phyloP scores from a whole-genome alignment of 1,140 invertebrate genomes.

The Hyposmocoma kahamanoa region DNA sequence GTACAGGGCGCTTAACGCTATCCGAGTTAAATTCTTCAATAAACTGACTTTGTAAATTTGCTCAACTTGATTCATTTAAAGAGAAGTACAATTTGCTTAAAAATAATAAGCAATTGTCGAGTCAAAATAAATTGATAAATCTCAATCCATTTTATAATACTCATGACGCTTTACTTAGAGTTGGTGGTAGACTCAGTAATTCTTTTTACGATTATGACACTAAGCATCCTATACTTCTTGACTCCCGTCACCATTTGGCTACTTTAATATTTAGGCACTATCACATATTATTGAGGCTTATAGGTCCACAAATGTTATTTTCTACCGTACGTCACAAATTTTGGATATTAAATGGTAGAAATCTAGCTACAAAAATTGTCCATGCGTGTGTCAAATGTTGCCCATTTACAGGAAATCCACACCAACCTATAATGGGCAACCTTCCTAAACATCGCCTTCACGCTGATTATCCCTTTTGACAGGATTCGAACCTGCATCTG shows the following conservation, averaged over 20 bases:
- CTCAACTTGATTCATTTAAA: neutral
- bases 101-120: neutral
- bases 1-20: neutral
- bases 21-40: neutral
- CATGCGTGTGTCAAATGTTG: conserved; percentile 4
- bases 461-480: neutral
- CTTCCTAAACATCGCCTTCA: neutral
- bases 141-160: neutral
- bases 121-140: neutral
- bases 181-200: neutral
- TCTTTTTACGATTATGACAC: conserved; percentile 7
- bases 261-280: conserved; percentile 22
- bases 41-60: neutral
- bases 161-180: neutral
- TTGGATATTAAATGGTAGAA: conserved; percentile 22
- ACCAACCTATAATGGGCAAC: conserved; percentile 4
- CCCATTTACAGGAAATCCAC: neutral
- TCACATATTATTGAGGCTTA: conserved; percentile 26
- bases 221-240: conserved; percentile 37
- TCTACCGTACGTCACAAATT: conserved; percentile 18
- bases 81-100: neutral
- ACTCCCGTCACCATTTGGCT: conserved; percentile 20
- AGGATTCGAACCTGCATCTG: too few species aligned
- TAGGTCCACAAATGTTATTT: conserved; percentile 22
- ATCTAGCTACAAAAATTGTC: conserved; percentile 1